Percentiles rank a stretch among this genome's conserved stretches.
These are phyloP conservation scores for Noctua pronuba DNA, from an alignment of 2,888 invertebrate species.

Conservation along the genomic window DNA sequence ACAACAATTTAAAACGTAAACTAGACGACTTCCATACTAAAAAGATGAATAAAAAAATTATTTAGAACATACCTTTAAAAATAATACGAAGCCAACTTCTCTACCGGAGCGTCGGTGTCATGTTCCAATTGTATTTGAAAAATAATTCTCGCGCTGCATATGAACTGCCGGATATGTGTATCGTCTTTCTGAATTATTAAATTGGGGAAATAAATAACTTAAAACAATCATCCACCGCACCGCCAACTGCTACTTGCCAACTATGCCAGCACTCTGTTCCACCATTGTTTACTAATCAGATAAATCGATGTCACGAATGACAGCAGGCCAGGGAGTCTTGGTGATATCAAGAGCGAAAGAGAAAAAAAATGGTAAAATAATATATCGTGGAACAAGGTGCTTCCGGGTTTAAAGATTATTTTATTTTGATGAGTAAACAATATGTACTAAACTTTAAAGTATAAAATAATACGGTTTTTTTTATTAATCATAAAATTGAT, in stretches of 20 bases:
- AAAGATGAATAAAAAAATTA: conserved; percentile 32
- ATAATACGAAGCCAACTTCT: conserved; percentile 27
- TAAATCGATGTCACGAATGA: conserved; percentile 44
- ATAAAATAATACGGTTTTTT: too few species aligned
- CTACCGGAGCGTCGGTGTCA: conserved; percentile 45
- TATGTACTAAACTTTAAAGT: too few species aligned
- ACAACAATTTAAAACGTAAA: background rate
- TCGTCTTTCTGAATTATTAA: conserved; percentile 43
- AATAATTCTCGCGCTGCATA: conserved; percentile 28
- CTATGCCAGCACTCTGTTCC: conserved; percentile 24
- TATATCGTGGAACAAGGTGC: conserved; percentile 18
- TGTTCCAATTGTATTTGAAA: conserved; percentile 38
- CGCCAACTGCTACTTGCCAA: conserved; percentile 25
- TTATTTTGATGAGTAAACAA: background rate
- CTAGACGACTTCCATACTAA: background rate
- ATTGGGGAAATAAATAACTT: conserved; percentile 42
- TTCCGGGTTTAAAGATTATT: background rate
- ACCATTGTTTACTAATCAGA: conserved; percentile 31
- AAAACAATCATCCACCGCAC: conserved; percentile 21
- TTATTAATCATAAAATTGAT: too few species aligned
- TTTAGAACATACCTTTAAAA: conserved; percentile 52
- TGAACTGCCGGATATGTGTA: conserved; percentile 11
- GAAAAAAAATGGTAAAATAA: background rate
- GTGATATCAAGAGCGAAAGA: background rate
- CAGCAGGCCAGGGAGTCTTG: conserved; percentile 24